phyloP scores from a whole-genome alignment of 1,140 invertebrate species.

The Apis florea region DNA sequence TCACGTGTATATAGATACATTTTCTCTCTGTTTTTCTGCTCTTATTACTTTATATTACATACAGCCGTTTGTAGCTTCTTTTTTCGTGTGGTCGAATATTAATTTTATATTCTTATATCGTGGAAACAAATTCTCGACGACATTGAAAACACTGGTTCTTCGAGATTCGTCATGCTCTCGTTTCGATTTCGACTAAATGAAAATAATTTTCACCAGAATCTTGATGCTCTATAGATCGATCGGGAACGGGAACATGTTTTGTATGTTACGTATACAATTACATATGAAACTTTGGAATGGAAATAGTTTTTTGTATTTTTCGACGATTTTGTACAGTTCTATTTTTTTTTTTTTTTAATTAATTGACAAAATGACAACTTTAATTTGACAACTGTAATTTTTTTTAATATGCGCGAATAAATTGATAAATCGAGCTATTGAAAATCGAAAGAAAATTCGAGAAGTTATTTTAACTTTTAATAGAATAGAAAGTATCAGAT shows the following conservation, averaged over 20 bases:
- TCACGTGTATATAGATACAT: conserved; percentile 69
- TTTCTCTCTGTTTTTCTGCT: conserved; percentile 66
- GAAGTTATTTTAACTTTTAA: too few relatives aligned
- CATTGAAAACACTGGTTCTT: conserved; percentile 53
- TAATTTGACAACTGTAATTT: too few relatives aligned
- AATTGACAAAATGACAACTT: background rate
- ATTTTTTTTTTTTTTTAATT: background rate
- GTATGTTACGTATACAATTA: background rate
- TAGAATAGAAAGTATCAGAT: background rate
- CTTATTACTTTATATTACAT: conserved; percentile 75
- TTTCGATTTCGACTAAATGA: conserved; percentile 44
- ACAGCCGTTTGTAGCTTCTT: conserved; percentile 69
- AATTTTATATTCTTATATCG: conserved; percentile 52
- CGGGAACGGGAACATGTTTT: background rate
- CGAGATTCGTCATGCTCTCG: conserved; percentile 37
- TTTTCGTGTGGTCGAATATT: conserved; percentile 67
- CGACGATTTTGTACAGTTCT: background rate
- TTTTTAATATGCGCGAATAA: background rate
- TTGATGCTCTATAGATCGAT: background rate
- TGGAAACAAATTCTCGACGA: conserved; percentile 48
- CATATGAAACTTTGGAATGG: background rate
- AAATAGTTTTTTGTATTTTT: background rate
- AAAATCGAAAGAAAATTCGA: too few relatives aligned
- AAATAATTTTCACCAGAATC: conserved; percentile 1
- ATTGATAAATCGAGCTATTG: background rate